These are phyloP conservation scores for Dasypus novemcinctus DNA, from an alignment of 2,113 vertebrate species.

Conservation along the genomic window DNA sequence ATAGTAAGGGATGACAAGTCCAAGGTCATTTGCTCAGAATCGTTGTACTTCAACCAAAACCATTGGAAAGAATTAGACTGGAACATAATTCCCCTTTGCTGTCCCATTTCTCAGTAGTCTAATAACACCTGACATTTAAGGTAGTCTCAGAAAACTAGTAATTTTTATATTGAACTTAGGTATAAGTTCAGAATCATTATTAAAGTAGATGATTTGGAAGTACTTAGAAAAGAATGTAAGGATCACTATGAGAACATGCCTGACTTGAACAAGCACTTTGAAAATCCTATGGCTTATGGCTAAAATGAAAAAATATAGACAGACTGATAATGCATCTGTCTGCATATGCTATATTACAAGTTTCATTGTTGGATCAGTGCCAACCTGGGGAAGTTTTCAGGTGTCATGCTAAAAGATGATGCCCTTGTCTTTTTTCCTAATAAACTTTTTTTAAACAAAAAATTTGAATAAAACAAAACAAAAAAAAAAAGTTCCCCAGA, in stretches of 20 bases:
- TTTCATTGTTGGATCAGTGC: not conserved
- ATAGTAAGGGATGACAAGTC: not conserved
- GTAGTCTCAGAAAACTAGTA: not conserved
- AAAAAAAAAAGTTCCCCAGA: not conserved
- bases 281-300: not conserved
- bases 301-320: not conserved
- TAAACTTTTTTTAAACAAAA: not conserved
- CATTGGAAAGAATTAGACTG: not conserved
- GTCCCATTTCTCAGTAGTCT: not conserved
- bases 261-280: not conserved
- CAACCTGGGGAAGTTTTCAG: not conserved
- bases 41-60: not conserved
- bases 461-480: not conserved
- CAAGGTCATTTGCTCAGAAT: not conserved
- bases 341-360: not conserved
- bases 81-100: not conserved
- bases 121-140: not conserved
- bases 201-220: not conserved
- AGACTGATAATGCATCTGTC: not conserved
- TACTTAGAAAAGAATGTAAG: not conserved
- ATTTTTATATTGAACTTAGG: not conserved
- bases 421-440: not conserved
- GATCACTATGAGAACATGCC: not conserved
- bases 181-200: not conserved
- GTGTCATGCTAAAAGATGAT: not conserved